Percentiles rank a stretch among this genome's conserved stretches.
Evolutionary conservation across 2,113 vertebrate species (phyloP).

Genomic region (Cricetomys ansorgei): DNA sequence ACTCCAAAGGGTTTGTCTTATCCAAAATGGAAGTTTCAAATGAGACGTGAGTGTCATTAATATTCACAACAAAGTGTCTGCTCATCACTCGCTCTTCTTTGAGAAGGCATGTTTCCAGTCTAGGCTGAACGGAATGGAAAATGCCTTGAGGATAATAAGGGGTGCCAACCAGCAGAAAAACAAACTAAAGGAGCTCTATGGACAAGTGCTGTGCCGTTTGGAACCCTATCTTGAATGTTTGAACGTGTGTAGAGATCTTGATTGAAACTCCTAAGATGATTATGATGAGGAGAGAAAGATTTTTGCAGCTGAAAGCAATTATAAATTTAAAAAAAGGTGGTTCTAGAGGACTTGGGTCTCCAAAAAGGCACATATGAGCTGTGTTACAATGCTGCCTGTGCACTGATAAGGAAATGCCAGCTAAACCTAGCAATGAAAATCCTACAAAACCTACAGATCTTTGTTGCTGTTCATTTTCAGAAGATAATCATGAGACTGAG

Average conservation of each 20-base stretch:
- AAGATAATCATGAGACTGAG: constrained; percentile 96
- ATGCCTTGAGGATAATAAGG: constrained; percentile 97
- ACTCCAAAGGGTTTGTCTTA: constrained; percentile 97
- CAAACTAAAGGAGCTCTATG: constrained; percentile 97
- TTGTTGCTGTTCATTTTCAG: constrained; percentile 92
- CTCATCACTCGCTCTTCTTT: constrained; percentile 93
- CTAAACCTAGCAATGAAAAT: constrained; percentile 92
- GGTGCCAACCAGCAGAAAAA: constrained; percentile 92
- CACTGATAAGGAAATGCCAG: constrained; percentile 93
- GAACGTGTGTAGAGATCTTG: constrained; percentile 95
- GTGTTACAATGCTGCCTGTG: constrained; percentile 96
- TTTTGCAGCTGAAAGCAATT: constrained; percentile 95
- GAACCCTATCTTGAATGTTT: constrained; percentile 95
- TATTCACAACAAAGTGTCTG: constrained; percentile 92
- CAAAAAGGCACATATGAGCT: constrained; percentile 95
- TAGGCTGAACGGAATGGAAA: constrained; percentile 96
- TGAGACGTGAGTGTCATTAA: constrained; percentile 96
- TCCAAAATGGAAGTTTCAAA: constrained; percentile 96
- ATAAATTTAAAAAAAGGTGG: constrained; percentile 93
- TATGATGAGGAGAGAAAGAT: constrained; percentile 99
- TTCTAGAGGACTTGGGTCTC: constrained; percentile 93
- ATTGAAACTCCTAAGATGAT: constrained; percentile 98
- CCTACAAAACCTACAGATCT: constrained; percentile 92
- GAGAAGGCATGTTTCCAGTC: constrained; percentile 99
- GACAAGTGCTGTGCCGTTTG: constrained; percentile 98